Base-by-base conservation (phyloP, 2,888 invertebrate genomes). In the Acronicta aceris region DNA sequence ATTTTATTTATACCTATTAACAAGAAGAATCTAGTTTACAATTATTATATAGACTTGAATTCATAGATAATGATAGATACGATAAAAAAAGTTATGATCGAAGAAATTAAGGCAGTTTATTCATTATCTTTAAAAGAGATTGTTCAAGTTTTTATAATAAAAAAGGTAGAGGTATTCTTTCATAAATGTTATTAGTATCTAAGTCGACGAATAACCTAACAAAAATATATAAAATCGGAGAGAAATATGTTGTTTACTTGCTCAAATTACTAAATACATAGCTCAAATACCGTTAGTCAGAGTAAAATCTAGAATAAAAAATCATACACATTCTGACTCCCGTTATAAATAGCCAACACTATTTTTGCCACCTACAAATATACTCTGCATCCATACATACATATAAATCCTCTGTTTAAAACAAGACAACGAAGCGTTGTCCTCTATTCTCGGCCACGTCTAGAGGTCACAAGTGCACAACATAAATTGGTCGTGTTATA, bases 401-500 rank as follows among this genome's bases (percentile, higher is more conserved):
- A 58, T 62, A 68, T 63, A 67, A 69, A 65, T 59, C 46, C 45
- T 38, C 36, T 55, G 69, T 65, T 63, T 56, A 51, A 65, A 58
- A 74, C 54, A 54, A 58, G 51, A 55, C 57, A 64, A 59, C 42
- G 49, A 52, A 51, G 38, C 21, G 51, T 41, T 63, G 59, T 58
- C 55, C 65, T 76, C 66, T 75, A 72, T 67, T 64, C 76, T 51
- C 51, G 57, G 30, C 56, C 45, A 58, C 49, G 71, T 76, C 76
- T 76, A 76, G 78, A 78, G 76, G 78, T 77, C 76, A 78, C 71
- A 62, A 75, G 73, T 73, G 76, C 71, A 76, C 73, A 61, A 78
- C 84, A 82, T 76, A 82, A 85, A 85, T 87, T 82, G 79, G 81
- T 64, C 80, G 84, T 64, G 76, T 81, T 73, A 76, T 77, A 81